Conservation (phyloP, 2,888 invertebrate genomes). For the Acronicta alni region DNA sequence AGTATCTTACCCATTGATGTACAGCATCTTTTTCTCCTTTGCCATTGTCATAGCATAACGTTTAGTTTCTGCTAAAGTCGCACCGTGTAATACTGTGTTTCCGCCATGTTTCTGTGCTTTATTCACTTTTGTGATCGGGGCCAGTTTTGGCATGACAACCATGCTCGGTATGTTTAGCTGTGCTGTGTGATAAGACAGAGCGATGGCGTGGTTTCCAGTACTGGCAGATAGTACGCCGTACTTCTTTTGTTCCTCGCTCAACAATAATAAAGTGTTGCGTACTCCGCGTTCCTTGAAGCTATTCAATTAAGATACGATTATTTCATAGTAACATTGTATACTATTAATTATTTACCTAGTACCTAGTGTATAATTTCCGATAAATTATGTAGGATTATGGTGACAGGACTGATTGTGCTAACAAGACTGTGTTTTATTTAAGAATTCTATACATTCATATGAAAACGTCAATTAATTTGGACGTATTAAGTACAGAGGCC, state of each 20-base stretch:
- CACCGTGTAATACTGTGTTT: slow-evolving; percentile 89
- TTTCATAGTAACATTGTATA: too few relatives aligned
- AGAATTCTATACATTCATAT: too few relatives aligned
- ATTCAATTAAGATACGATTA: slow-evolving; percentile 13
- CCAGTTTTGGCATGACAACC: slow-evolving; percentile 96
- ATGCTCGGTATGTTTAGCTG: slow-evolving; percentile 92
- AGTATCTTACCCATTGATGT: slow-evolving; percentile 94
- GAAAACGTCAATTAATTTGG: too few relatives aligned
- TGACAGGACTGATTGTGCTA: too few relatives aligned
- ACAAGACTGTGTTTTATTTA: too few relatives aligned
- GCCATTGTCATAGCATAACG: slow-evolving; percentile 92
- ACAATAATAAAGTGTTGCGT: slow-evolving; percentile 93
- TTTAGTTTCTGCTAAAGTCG: slow-evolving; percentile 94
- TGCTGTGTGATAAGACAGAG: slow-evolving; percentile 92
- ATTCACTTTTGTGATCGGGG: slow-evolving; percentile 97
- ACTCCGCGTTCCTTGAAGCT: slow-evolving; percentile 99
- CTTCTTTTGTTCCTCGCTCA: slow-evolving; percentile 92
- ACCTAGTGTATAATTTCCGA: too few relatives aligned
- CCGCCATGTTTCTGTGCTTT: slow-evolving; percentile 69
- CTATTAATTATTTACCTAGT: too few relatives aligned
- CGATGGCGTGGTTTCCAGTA: slow-evolving; percentile 97
- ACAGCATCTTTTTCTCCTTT: slow-evolving; percentile 92
- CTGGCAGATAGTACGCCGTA: slow-evolving; percentile 96
- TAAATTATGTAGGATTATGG: too few relatives aligned
- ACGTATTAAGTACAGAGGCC: too few relatives aligned